phyloP scores from a whole-genome alignment of 2,797 vertebrate genomes.

The Sebastes reedi region DNA sequence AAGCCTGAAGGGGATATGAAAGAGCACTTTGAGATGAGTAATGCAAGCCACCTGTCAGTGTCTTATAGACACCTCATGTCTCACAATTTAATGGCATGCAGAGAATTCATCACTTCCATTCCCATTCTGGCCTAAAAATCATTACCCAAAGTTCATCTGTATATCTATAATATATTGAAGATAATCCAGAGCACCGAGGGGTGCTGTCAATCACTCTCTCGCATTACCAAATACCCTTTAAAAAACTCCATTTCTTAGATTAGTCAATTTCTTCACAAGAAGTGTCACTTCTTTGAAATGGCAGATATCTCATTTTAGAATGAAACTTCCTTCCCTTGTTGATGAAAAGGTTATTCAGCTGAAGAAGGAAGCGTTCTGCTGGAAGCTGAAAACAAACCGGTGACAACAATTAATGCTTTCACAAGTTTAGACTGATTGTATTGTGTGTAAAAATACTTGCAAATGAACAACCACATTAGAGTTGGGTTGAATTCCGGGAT shows the following conservation, averaged over 20 bases:
- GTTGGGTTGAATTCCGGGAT: too few relatives aligned
- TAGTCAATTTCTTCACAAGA: background rate
- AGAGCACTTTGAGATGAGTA: slow-evolving; percentile 2
- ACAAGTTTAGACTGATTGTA: background rate
- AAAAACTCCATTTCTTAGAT: background rate
- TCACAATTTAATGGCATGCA: background rate
- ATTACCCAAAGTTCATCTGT: background rate
- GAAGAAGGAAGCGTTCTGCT: background rate
- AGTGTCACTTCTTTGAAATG: slow-evolving; percentile 4
- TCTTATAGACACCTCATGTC: background rate
- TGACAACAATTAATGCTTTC: background rate
- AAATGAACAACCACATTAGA: background rate
- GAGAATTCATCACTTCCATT: background rate
- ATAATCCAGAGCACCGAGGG: background rate
- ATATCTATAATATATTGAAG: background rate
- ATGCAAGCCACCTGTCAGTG: background rate
- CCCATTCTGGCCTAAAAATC: background rate
- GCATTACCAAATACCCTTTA: background rate
- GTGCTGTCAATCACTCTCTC: slow-evolving; percentile 4
- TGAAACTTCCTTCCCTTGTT: background rate
- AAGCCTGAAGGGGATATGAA: background rate
- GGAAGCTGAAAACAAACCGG: background rate
- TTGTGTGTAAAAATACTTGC: too few relatives aligned
- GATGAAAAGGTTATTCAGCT: slow-evolving; percentile 5
- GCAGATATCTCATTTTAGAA: background rate